Conservation (phyloP, 2,888 invertebrate genomes). For the Eurois occulta region DNA sequence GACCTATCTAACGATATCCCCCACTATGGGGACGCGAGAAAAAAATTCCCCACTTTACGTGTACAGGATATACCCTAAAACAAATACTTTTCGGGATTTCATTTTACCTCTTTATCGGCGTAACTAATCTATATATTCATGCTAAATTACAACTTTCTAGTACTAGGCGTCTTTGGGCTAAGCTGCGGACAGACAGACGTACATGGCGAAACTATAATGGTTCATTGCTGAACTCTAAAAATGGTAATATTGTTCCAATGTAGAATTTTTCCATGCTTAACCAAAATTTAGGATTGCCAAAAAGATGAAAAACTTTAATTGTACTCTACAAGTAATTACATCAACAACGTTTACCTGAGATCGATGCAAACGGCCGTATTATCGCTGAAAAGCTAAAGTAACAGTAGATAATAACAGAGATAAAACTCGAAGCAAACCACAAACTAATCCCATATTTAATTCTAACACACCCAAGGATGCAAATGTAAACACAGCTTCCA, state of each 20-base stretch:
- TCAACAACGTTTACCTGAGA: neutral
- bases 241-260: neutral
- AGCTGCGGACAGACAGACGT: no score
- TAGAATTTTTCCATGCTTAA: neutral
- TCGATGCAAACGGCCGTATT: neutral
- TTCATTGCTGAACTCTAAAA: neutral
- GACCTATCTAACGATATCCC: no score
- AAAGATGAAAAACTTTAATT: neutral
- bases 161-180: no score
- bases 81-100: no score
- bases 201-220: no score
- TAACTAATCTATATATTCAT: no score
- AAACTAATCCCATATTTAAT: constrained; percentile 45
- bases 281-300: neutral
- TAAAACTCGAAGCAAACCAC: constrained; percentile 9
- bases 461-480: constrained; percentile 35
- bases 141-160: no score
- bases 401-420: neutral
- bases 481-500: constrained; percentile 44
- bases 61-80: no score
- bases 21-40: no score
- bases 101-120: no score
- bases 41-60: no score
- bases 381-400: neutral
- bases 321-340: neutral